These are phyloP conservation scores for Chrysaora quinquecirrha DNA, from an alignment of 30 jellyfish, hydroid and myxozoan genomes.

Conservation along the genomic window DNA sequence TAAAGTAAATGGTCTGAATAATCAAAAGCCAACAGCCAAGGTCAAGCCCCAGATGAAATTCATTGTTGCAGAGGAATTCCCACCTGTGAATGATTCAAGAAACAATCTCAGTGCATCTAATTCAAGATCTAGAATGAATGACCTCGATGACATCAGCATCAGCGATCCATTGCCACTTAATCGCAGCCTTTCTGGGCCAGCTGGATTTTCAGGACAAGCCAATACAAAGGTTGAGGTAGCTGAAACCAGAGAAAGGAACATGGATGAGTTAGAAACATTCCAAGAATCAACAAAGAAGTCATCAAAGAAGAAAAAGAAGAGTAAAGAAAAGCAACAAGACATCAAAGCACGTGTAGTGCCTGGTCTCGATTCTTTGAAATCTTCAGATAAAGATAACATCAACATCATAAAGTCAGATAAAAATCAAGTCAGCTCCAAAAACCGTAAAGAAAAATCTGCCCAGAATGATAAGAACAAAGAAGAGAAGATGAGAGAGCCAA, in stretches of 20 bases:
- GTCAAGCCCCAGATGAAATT: conserved; percentile 95
- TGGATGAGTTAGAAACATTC: conserved; percentile 22
- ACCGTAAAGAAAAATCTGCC: not conserved
- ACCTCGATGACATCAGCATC: conserved; percentile 88
- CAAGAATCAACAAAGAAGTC: conserved; percentile 58
- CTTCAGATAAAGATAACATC: conserved; percentile 16
- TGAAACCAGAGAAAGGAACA: not conserved
- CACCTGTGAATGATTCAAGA: conserved; percentile 28
- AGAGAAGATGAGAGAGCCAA: conserved; percentile 66
- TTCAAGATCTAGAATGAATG: conserved; percentile 85
- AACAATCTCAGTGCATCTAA: conserved; percentile 15
- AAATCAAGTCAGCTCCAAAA: not conserved
- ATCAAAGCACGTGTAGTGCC: not conserved
- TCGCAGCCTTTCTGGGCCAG: conserved; percentile 15
- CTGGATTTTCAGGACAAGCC: not conserved
- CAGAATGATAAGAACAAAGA: not conserved
- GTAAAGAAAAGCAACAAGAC: conserved; percentile 46
- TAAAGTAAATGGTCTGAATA: conserved; percentile 19
- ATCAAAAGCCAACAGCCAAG: conserved; percentile 97
- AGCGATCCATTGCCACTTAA: conserved; percentile 61
- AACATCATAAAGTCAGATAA: not conserved
- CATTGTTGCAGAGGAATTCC: conserved; percentile 59
- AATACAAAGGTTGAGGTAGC: not conserved
- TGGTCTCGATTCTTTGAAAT: not conserved
- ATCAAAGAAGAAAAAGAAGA: conserved; percentile 69